phyloP scores from a whole-genome alignment of 1,140 invertebrate genomes.

The Stegodyphus dumicola region DNA sequence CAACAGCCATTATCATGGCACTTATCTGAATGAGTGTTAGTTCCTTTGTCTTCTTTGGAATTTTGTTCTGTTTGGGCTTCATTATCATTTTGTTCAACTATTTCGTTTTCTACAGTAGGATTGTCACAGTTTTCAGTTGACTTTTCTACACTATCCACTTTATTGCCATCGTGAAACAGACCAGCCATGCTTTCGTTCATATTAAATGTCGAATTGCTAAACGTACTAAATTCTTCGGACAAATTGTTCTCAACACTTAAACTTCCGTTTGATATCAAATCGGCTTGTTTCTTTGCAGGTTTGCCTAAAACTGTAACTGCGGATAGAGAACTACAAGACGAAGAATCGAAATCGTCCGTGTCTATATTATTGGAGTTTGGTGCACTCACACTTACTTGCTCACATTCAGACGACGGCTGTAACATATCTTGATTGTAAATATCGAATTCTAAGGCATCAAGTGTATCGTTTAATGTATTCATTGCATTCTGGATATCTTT shows the following conservation, averaged over 20 bases:
- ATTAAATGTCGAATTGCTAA: slow-evolving; percentile 44
- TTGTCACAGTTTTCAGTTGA: no score
- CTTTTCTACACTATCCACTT: neutral
- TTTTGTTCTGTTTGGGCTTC: no score
- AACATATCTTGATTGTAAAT: slow-evolving; percentile 49
- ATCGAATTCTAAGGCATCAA: slow-evolving; percentile 51
- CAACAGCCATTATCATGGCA: no score
- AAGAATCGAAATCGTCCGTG: slow-evolving; percentile 41
- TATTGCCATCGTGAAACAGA: slow-evolving; percentile 17
- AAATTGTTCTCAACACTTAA: slow-evolving; percentile 29
- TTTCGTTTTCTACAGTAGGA: no score
- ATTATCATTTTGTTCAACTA: no score
- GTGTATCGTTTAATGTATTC: slow-evolving; percentile 47
- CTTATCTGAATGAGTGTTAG: no score
- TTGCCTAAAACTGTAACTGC: slow-evolving; percentile 40
- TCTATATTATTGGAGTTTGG: slow-evolving; percentile 25
- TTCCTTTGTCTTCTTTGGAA: no score
- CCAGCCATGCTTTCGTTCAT: slow-evolving; percentile 12
- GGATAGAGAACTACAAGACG: slow-evolving; percentile 44
- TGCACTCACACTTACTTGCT: neutral
- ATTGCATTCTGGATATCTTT: slow-evolving; percentile 56
- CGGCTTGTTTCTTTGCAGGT: neutral
- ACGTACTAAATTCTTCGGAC: slow-evolving; percentile 50
- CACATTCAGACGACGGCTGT: neutral
- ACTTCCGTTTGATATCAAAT: slow-evolving; percentile 26